phyloP scores from a whole-genome alignment of 2,113 vertebrate species.

The Cisticola juncidis region DNA sequence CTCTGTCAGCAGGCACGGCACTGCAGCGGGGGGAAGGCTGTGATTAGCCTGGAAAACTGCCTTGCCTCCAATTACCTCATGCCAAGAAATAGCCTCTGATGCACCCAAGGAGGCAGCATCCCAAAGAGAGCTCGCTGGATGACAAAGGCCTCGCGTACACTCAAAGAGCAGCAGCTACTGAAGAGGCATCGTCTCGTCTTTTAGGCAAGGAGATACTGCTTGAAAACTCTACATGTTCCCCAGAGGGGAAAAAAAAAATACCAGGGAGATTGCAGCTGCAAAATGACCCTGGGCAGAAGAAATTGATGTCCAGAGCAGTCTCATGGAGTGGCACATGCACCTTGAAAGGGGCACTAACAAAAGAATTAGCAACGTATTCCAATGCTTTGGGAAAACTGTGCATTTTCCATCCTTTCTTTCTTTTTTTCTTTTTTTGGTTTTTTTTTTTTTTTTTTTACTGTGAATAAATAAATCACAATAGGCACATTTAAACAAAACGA shows the following conservation, averaged over 20 bases:
- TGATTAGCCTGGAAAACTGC: not conserved
- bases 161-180: not conserved
- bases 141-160: not conserved
- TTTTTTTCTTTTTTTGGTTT: too few relatives aligned
- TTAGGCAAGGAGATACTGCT: not conserved
- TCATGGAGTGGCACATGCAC: fast-evolving
- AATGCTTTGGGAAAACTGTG: not conserved
- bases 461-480: not conserved
- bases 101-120: not conserved
- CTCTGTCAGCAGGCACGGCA: not conserved
- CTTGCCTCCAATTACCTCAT: not conserved
- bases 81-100: not conserved
- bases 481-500: not conserved
- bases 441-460: fast-evolving
- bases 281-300: not conserved
- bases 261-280: not conserved
- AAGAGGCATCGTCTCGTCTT: not conserved
- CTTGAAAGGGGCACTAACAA: not conserved
- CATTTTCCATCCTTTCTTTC: not conserved
- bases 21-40: not conserved
- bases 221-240: not conserved
- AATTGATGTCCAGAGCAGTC: not conserved
- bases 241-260: not conserved
- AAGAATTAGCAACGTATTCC: not conserved
- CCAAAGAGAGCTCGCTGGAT: not conserved